Evolutionary conservation across 2,888 invertebrate genomes (phyloP), one percentile per base, ranked within the genome.

Genomic region (Plebejus melissa): DNA sequence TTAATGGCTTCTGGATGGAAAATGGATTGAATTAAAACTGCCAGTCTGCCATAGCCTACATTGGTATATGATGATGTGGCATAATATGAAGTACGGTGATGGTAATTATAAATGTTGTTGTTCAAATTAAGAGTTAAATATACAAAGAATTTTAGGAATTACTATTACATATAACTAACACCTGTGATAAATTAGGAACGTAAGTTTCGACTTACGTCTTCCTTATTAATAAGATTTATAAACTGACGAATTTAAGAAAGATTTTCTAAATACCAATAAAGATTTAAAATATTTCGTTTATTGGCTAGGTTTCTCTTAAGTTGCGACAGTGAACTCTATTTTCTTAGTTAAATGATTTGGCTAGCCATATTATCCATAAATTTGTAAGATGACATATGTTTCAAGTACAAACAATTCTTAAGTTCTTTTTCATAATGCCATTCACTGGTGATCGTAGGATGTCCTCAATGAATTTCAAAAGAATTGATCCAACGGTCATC

Each of bases 401-500:
- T 16, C 2, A 58, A 11, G 0, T 4, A 13, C 13, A 13, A 13
- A 32, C 32, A 36, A 32, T 36, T 65, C 32, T 65, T 22, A 32
- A 32, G 32, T 4, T 32, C 7, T 32, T 65, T 32, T 36, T 65
- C 65, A 65, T 36, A 9, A 60, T 32, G 4, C 1, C 5, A 65
- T 36, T 13, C 5, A 65, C 13, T 16, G 32, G 28, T 60, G 11
- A 4, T 65, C 65, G 65, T 65, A 65, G 65, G 65, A 65, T 65
- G 13, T 65, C 32, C 32, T 65, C 65, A 65, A 65, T 65, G 65
- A 36, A 65, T 65, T 65, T 36, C 65, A 65, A 65, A 65, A 65
- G 65, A 65, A 65, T 65, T 65, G 65, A 36, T 65, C 65, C 32
- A 65, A 65, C 32, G 60, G 4, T 60, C 65, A 65, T 65, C 65